A percentile compares a stretch with the other conserved stretches of the same genome.
Conservation (phyloP, 2,113 vertebrate genomes). For the Hepsetus odoe region DNA sequence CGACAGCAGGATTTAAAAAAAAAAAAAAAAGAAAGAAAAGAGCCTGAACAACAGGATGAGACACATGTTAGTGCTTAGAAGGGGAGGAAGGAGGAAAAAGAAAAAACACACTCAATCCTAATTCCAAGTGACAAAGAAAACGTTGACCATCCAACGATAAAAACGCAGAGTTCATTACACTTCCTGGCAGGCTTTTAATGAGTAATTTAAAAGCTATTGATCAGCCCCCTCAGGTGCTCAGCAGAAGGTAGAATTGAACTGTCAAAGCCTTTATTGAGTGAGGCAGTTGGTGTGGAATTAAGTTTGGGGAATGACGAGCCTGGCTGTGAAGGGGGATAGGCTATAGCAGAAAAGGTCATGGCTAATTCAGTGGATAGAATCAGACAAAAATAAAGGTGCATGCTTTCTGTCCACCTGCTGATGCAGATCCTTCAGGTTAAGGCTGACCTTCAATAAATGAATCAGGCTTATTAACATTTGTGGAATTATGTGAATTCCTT, state of each 20-base stretch:
- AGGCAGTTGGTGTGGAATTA: constrained; percentile 31
- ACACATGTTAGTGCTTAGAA: constrained; percentile 52
- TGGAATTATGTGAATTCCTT: no score
- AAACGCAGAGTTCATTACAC: constrained; percentile 48
- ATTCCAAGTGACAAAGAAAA: constrained; percentile 31
- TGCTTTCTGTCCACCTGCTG: constrained; percentile 2
- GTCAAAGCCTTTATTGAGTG: constrained; percentile 36
- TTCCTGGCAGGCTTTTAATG: constrained; percentile 50
- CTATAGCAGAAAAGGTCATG: constrained; percentile 6
- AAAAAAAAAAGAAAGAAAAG: constrained; percentile 3
- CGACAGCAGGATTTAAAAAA: constrained; percentile 60
- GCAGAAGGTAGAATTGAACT: constrained; percentile 33
- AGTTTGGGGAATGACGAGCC: constrained; percentile 21
- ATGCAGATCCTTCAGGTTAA: no score
- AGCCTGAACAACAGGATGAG: constrained; percentile 63
- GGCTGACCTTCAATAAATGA: no score
- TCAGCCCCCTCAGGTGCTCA: constrained; percentile 35
- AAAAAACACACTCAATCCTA: not conserved
- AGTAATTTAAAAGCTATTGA: constrained; percentile 54
- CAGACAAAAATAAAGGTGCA: no score
- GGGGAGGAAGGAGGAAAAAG: constrained; percentile 19
- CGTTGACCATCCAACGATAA: constrained; percentile 20
- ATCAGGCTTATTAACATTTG: no score
- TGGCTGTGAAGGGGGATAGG: constrained; percentile 13
- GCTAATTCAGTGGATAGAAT: not conserved